Base-by-base conservation (phyloP, 53 echinoderm and acorn worm species). In the Mesocentrotus franciscanus region DNA sequence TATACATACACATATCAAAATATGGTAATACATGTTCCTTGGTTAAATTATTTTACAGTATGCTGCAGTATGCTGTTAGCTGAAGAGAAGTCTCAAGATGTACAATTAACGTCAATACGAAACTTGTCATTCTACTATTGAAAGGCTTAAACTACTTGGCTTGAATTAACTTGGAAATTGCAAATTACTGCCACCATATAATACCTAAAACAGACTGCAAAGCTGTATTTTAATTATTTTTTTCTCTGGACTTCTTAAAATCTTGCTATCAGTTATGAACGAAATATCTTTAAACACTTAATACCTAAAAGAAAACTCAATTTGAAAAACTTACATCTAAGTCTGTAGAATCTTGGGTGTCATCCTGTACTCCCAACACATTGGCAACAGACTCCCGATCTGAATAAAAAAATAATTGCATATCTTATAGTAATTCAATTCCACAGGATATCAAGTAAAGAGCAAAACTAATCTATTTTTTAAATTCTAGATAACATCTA, bases 311-410 rank as follows among this genome's bases (percentile, higher is more conserved):
- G 10, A 29, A 74, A 74, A 74, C 9, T 14, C 32, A 49, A 49
- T 30, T 26, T 0, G 10, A 5, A 32, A 81, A 18, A 85, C 95
- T 94, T 85, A 94, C 95, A 87, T 94, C 95, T 22, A 94, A 56
- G 34, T 94, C 95, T n/a, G 95, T 70, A 10, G 95, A 94, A 27
- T 94, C 95, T 66, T 94, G 95, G 20, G 85, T 94, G 68, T 94
- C 95, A 71, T 64, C 85, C 87, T 85, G 85, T 24, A 85, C 68
- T 94, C 68, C 95, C 10, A 94, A 57, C 42, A 72, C 94, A 60
- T 60, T 83, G 22, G 83, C 94, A 81, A 55, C 59, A 59, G 94
- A 32, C 29, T 93, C 94, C 57, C 95, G 85, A 61, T 85, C 95
- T 94, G 87, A 57, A 91, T 14, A 81, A 29, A 93, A 55, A 93